phyloP scores from a whole-genome alignment of 2,113 vertebrate genomes.

The Epinephelus cyanopodus region DNA sequence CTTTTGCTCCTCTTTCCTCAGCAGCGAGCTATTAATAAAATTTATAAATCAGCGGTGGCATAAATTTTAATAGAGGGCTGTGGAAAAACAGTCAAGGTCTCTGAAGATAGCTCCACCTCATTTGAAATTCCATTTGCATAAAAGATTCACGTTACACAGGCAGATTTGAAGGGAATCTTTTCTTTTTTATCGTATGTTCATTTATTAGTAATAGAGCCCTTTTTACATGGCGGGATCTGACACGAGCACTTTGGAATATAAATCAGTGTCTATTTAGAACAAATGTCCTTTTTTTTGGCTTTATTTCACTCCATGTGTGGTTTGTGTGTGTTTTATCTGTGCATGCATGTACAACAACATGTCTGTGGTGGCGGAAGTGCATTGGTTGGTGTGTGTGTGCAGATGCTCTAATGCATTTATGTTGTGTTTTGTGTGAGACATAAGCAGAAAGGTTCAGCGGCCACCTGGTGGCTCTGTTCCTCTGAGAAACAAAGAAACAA shows the following conservation, averaged over 20 bases:
- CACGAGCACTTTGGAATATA: constrained; percentile 81
- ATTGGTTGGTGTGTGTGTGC: background rate
- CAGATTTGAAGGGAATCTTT: constrained; percentile 81
- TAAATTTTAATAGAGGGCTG: constrained; percentile 89
- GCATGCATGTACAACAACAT: background rate
- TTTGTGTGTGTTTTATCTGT: constrained; percentile 27
- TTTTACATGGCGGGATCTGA: constrained; percentile 77
- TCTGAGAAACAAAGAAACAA: constrained; percentile 62
- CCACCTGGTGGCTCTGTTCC: constrained; percentile 64
- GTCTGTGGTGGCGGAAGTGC: constrained; percentile 6
- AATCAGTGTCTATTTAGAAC: constrained; percentile 81
- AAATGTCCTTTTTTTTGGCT: constrained; percentile 56
- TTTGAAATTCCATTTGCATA: constrained; percentile 91
- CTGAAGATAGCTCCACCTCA: constrained; percentile 85
- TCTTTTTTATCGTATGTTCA: constrained; percentile 82
- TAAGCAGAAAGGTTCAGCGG: constrained; percentile 42
- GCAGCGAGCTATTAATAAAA: constrained; percentile 86
- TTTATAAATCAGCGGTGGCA: constrained; percentile 87
- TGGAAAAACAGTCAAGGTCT: constrained; percentile 84
- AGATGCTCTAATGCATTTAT: background rate
- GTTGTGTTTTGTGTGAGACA: constrained; percentile 46
- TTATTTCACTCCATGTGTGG: constrained; percentile 27
- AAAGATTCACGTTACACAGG: constrained; percentile 88
- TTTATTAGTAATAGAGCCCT: constrained; percentile 86
- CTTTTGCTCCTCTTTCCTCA: constrained; percentile 69